Percentiles rank a stretch among this genome's conserved stretches.
Evolutionary conservation across 2,113 vertebrate genomes (phyloP).

Genomic region (Ciconia boyciana): DNA sequence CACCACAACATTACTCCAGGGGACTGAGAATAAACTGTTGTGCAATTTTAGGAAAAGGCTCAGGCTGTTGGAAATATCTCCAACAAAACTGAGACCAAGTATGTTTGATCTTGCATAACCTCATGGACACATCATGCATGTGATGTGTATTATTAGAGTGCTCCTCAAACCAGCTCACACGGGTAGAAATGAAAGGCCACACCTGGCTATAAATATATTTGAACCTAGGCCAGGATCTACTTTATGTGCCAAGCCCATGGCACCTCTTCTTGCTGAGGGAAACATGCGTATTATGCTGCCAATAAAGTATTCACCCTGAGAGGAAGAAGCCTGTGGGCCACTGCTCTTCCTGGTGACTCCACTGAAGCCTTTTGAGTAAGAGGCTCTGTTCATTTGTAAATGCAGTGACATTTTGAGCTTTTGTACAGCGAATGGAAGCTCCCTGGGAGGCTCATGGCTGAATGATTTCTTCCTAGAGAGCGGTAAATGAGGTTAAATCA

Average conservation of each 20-base stretch:
- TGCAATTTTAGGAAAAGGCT: not conserved
- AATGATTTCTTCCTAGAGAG: slow-evolving; percentile 70
- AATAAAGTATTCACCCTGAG: not conserved
- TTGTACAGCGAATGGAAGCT: slow-evolving; percentile 53
- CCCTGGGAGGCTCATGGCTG: slow-evolving; percentile 60
- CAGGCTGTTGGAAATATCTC: not conserved
- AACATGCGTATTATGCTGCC: slow-evolving; percentile 7
- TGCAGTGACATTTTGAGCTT: slow-evolving; percentile 73
- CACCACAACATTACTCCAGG: not conserved
- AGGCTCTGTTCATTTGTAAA: slow-evolving; percentile 70
- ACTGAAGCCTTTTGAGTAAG: slow-evolving; percentile 45
- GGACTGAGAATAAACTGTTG: not conserved
- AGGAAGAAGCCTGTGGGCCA: not conserved
- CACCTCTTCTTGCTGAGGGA: not conserved
- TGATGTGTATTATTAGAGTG: not conserved
- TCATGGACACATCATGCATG: not conserved
- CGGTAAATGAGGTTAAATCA: slow-evolving; percentile 68
- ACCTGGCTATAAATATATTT: not conserved
- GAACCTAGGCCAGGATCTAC: not conserved
- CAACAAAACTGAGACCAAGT: not conserved
- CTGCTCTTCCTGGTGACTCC: not conserved
- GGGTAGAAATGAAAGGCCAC: not conserved
- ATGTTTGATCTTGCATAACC: not conserved
- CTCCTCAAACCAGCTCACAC: not conserved
- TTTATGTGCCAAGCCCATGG: not conserved